These are phyloP conservation scores for Gopherus flavomarginatus DNA, from an alignment of 2,113 vertebrate species.

Conservation along the genomic window DNA sequence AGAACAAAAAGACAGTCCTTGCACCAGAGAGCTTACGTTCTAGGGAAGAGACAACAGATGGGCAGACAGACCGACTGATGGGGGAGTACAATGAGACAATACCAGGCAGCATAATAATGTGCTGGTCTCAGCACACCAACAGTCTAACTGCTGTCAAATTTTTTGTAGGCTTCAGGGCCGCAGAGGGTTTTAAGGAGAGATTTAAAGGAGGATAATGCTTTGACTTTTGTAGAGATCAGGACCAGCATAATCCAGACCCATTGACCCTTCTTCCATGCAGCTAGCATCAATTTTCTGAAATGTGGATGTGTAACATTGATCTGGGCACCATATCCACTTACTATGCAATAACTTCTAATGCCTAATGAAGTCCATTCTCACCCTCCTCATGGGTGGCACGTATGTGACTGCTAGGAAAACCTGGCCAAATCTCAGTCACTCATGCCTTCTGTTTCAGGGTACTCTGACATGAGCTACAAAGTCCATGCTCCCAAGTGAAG, in stretches of 20 bases:
- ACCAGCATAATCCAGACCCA: not conserved
- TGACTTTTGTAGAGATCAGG: not conserved
- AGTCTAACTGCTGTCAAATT: not conserved
- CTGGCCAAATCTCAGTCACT: not conserved
- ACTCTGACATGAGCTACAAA: not conserved
- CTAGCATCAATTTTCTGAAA: not conserved
- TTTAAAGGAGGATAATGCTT: not conserved
- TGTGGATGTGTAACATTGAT: not conserved
- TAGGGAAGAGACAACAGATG: not conserved
- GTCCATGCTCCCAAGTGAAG: not conserved
- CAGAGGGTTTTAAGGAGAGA: not conserved
- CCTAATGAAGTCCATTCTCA: not conserved
- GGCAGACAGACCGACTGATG: not conserved
- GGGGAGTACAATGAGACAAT: not conserved
- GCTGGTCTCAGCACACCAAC: not conserved
- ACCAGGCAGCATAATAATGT: not conserved
- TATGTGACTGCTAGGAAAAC: not conserved
- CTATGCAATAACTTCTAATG: not conserved
- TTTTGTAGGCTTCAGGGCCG: not conserved
- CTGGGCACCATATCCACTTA: not conserved
- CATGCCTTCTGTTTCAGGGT: not conserved
- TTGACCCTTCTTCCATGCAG: not conserved
- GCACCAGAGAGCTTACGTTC: not conserved
- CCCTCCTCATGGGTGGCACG: not conserved
- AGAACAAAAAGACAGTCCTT: not conserved